These are phyloP conservation scores for Apodemus agrarius DNA, from an alignment of 2,797 vertebrate species.

Conservation along the genomic window DNA sequence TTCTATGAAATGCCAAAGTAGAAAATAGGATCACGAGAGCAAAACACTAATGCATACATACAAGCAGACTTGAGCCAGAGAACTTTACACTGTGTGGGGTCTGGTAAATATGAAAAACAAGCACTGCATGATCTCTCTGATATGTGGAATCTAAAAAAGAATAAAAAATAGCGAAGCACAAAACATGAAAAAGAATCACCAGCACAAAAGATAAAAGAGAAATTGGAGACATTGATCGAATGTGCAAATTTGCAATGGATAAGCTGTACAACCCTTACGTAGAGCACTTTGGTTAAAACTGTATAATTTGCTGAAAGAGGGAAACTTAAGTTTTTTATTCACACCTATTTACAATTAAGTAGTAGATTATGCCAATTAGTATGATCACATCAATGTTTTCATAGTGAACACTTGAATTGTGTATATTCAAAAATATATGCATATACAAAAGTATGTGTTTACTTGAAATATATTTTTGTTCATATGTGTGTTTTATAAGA, in stretches of 20 bases:
- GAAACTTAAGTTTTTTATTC: no score
- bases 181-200: no score
- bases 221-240: neutral
- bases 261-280: neutral
- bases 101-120: neutral
- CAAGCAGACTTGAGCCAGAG: neutral
- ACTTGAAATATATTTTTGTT: neutral
- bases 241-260: neutral
- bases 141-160: neutral
- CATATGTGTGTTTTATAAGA: neutral
- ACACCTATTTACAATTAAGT: neutral
- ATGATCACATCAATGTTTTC: neutral
- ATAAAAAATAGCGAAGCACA: neutral
- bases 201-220: accelerated
- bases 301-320: neutral
- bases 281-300: neutral
- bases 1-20: neutral
- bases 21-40: neutral
- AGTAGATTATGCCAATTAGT: neutral
- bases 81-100: neutral
- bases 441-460: neutral
- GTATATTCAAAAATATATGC: neutral
- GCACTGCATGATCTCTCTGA: neutral
- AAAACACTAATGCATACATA: neutral
- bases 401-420: neutral